Evolutionary conservation across 2,113 vertebrate species (phyloP).

Genomic region (Hylia prasina): DNA sequence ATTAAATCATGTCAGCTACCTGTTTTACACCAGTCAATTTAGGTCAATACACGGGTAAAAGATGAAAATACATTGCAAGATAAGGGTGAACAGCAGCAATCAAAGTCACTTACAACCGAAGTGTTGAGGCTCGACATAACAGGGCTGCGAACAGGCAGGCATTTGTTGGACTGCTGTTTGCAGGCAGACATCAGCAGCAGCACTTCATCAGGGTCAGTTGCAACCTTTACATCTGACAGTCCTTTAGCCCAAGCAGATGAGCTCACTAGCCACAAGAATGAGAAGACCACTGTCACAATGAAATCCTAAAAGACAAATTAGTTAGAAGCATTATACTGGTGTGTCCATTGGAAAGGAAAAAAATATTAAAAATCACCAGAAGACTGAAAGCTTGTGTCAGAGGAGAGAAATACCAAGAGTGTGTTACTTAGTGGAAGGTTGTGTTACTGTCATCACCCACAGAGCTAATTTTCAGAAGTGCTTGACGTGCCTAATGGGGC

Average conservation of each 20-base stretch:
- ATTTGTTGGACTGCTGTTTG: constrained; percentile 88
- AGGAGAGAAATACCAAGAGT: neutral
- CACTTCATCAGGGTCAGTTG: constrained; percentile 91
- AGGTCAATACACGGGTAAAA: neutral
- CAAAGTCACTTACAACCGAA: constrained; percentile 84
- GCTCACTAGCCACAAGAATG: constrained; percentile 96
- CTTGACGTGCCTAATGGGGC: rapidly evolving
- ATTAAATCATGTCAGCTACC: neutral
- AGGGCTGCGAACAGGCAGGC: constrained; percentile 83
- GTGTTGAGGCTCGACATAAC: constrained; percentile 96
- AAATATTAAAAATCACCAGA: neutral
- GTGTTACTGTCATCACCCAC: neutral
- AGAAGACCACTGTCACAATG: constrained; percentile 94
- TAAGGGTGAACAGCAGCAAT: neutral
- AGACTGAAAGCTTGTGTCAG: neutral
- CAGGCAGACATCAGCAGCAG: constrained; percentile 90
- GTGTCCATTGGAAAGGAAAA: neutral
- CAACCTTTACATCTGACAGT: constrained; percentile 91
- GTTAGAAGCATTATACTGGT: constrained; percentile 21
- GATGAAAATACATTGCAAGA: neutral
- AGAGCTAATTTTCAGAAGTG: neutral
- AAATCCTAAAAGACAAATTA: constrained; percentile 83
- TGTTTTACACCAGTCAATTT: neutral
- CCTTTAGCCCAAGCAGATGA: constrained; percentile 98
- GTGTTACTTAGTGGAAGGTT: neutral